These are phyloP conservation scores for Nemapogon koenigi DNA, from an alignment of 2,888 invertebrate genomes.

Conservation along the genomic window DNA sequence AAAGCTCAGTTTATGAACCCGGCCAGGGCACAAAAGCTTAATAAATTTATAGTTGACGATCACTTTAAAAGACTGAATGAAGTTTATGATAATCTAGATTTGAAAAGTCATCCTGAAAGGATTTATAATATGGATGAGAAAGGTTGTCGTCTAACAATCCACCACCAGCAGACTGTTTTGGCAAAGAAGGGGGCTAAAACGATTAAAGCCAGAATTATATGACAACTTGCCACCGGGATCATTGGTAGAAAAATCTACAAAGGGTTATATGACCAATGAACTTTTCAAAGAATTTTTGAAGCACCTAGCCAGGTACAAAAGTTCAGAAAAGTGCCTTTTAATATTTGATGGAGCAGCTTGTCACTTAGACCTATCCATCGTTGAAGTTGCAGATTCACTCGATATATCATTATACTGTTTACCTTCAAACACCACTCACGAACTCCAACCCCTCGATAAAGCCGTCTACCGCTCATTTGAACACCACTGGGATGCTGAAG, in stretches of 20 bases:
- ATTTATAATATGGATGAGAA: slow-evolving; percentile 20
- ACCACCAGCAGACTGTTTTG: slow-evolving; percentile 19
- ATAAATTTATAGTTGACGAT: slow-evolving; percentile 19
- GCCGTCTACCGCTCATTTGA: slow-evolving; percentile 16
- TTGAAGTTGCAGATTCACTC: slow-evolving; percentile 15
- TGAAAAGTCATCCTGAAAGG: slow-evolving; percentile 15
- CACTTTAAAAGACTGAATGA: slow-evolving; percentile 17
- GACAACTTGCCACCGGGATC: slow-evolving; percentile 14
- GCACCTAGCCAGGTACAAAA: slow-evolving; percentile 16
- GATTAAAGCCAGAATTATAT: slow-evolving; percentile 15
- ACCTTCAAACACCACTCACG: slow-evolving; percentile 13
- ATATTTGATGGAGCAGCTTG: slow-evolving; percentile 18
- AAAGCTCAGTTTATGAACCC: slow-evolving; percentile 22
- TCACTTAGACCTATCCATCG: slow-evolving; percentile 17
- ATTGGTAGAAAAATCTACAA: slow-evolving; percentile 17
- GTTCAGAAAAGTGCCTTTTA: slow-evolving; percentile 15
- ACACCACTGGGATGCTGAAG: slow-evolving; percentile 15
- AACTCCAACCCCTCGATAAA: slow-evolving; percentile 17
- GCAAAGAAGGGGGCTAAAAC: slow-evolving; percentile 19
- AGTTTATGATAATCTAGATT: slow-evolving; percentile 14
- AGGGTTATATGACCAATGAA: slow-evolving; percentile 17
- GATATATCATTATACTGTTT: slow-evolving; percentile 15
- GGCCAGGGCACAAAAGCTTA: slow-evolving; percentile 21
- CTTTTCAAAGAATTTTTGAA: slow-evolving; percentile 16
- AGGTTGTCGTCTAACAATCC: slow-evolving; percentile 19